Conservation (phyloP, 2,888 invertebrate species). For the Stictocephala bisonia region DNA sequence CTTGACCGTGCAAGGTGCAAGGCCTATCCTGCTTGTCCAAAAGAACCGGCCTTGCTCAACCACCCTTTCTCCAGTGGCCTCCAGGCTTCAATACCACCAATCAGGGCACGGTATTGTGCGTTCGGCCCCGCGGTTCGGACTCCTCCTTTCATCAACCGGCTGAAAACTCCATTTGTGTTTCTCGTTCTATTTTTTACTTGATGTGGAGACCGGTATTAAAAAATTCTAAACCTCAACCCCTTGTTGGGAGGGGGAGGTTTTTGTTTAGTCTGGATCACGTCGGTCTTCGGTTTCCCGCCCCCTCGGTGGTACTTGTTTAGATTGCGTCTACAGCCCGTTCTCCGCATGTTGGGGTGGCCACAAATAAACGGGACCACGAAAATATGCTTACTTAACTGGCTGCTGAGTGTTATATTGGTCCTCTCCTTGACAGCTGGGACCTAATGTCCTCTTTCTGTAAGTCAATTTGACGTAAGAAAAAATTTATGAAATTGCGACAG, state of each 20-base stretch:
- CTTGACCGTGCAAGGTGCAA: too few relatives aligned
- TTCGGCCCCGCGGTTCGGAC: background rate
- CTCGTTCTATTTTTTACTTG: slow-evolving; percentile 43
- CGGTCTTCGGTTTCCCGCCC: slow-evolving; percentile 29
- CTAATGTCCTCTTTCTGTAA: too few relatives aligned
- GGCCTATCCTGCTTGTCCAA: too few relatives aligned
- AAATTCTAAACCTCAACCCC: slow-evolving; percentile 49
- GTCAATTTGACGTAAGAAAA: too few relatives aligned
- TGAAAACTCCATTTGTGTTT: slow-evolving; percentile 47
- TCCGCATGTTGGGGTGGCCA: slow-evolving; percentile 3
- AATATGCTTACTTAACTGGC: too few relatives aligned
- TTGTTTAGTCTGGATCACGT: slow-evolving; percentile 47
- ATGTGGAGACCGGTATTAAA: slow-evolving; percentile 45
- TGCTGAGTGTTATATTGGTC: too few relatives aligned
- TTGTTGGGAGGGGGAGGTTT: slow-evolving; percentile 45
- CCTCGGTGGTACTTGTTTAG: slow-evolving; percentile 10
- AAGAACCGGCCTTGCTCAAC: too few relatives aligned
- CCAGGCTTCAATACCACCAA: slow-evolving; percentile 21
- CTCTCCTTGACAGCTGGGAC: too few relatives aligned
- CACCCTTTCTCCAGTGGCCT: too few relatives aligned
- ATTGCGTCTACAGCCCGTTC: too few relatives aligned
- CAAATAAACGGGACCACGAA: slow-evolving; percentile 12
- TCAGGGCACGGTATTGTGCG: slow-evolving; percentile 12
- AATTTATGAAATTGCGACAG: too few relatives aligned
- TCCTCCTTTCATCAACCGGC: slow-evolving; percentile 33